Evolutionary conservation across 1,140 invertebrate genomes (phyloP), one percentile per base, ranked within the genome.

Genomic region (Leptinotarsa undecemlineata): DNA sequence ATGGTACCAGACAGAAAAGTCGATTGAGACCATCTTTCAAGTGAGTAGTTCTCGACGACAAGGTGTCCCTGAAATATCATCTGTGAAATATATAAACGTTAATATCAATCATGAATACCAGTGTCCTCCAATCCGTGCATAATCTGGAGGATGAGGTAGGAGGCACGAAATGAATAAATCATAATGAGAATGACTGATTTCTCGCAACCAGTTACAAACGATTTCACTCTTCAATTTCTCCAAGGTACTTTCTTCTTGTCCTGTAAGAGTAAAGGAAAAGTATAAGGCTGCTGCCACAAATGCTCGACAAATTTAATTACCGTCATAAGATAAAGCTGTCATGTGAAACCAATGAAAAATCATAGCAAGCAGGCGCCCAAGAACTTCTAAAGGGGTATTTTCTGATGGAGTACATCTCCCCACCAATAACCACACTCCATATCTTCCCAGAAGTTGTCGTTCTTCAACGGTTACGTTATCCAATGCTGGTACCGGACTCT

Each of bases 331-430:
- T 86, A 96, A 97, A 11, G 96, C 96, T 48, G 97, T 99, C 75
- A 97, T 94, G 88, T 98, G 95, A 88, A 99, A 99, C 98, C 98
- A 99, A 86, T 99, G 96, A 88, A 99, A 99, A 71, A 99, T 89
- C 90, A 98, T 97, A 71, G 95, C 95, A 33, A 99, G 88, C 78
- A 99, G 89, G 79, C 97, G 89, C 20, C 97, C 96, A 48, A 99
- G 88, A 48, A 96, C 92, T 86, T 97, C 94, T 82, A 93, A 87
- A 5, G 95, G 93, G n/a, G 96, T 93, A 78, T 92, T 91, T 60
- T 93, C 88, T 74, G 91, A 92, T 20, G 96, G 95, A 13, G 93
- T 94, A 85, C 96, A 98, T 75, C 98, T 90, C 60, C 96, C 96
- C 48, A 98, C 95, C 78, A 99, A 90, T 73, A 99, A 85, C 97